These are phyloP conservation scores for Poeciliopsis retropinna DNA, from an alignment of 2,113 vertebrate species.

Conservation along the genomic window DNA sequence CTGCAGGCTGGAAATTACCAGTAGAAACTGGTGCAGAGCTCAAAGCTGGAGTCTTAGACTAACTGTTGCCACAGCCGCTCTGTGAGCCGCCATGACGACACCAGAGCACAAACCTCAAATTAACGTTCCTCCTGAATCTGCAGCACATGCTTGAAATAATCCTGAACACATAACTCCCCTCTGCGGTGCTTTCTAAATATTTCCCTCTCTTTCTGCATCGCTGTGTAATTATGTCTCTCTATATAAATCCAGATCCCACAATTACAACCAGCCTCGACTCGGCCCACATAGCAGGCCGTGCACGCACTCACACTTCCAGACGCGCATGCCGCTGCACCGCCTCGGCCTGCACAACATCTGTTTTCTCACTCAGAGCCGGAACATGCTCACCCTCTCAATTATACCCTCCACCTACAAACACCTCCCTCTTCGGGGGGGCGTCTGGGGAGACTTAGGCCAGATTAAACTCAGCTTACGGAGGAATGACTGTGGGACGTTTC, in stretches of 20 bases:
- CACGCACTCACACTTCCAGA: slow-evolving; percentile 12
- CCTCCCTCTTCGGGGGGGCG: neutral
- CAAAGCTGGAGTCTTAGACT: neutral
- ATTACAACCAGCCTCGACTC: slow-evolving; percentile 68
- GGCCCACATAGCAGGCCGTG: slow-evolving; percentile 33
- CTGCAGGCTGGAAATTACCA: no score
- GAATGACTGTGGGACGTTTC: no score
- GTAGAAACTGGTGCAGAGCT: neutral
- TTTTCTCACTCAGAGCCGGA: slow-evolving; percentile 71
- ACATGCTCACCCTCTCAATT: slow-evolving; percentile 78
- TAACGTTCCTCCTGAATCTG: slow-evolving; percentile 47
- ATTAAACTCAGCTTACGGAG: neutral
- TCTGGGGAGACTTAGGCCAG: neutral
- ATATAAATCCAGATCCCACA: slow-evolving; percentile 76
- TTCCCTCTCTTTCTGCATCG: slow-evolving; percentile 55
- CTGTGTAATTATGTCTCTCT: slow-evolving; percentile 72
- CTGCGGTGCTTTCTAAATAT: slow-evolving; percentile 37
- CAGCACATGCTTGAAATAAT: slow-evolving; percentile 68
- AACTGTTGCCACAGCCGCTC: neutral
- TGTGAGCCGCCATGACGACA: neutral
- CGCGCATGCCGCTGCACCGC: slow-evolving; percentile 24
- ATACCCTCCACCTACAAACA: slow-evolving; percentile 73
- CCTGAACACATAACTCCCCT: slow-evolving; percentile 22
- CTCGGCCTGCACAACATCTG: slow-evolving; percentile 73
- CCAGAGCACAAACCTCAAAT: slow-evolving; percentile 61